Conservation (phyloP, 2,888 invertebrate species). For the Amphimallon solstitiale region DNA sequence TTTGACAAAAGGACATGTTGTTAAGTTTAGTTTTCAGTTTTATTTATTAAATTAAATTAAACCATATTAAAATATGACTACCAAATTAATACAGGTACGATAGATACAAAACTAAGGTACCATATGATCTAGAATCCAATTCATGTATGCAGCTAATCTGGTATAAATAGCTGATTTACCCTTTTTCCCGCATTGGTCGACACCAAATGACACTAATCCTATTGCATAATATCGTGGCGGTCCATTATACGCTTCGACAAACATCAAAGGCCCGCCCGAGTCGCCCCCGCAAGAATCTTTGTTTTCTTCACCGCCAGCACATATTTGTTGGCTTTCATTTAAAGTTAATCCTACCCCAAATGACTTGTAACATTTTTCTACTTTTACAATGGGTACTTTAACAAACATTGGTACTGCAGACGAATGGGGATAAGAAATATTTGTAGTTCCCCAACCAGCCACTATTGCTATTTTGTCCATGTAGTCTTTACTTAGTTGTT, state of each 20-base stretch:
- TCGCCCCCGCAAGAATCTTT: constrained; percentile 72
- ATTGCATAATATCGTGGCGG: constrained; percentile 67
- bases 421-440: constrained; percentile 46
- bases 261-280: constrained; percentile 70
- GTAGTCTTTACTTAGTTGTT: constrained; percentile 58
- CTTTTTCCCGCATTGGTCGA: constrained; percentile 65
- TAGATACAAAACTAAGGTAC: constrained; percentile 39
- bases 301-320: constrained; percentile 65
- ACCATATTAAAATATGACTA: too few relatives aligned
- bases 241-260: constrained; percentile 61
- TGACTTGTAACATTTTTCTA: constrained; percentile 45
- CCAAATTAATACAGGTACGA: too few relatives aligned
- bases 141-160: constrained; percentile 65
- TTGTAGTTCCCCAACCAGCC: constrained; percentile 65
- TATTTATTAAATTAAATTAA: too few relatives aligned
- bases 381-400: constrained; percentile 54
- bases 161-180: constrained; percentile 72
- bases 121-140: constrained; percentile 69
- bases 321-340: constrained; percentile 45
- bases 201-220: constrained; percentile 72
- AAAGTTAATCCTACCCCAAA: constrained; percentile 1
- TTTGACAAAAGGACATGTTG: too few relatives aligned
- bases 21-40: too few relatives aligned
- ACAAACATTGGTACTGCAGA: constrained; percentile 56
- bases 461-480: constrained; percentile 65